A percentile compares a stretch with the other conserved stretches of the same genome.
phyloP scores from a whole-genome alignment of 2,797 vertebrate species.

The Thamnophis elegans region DNA sequence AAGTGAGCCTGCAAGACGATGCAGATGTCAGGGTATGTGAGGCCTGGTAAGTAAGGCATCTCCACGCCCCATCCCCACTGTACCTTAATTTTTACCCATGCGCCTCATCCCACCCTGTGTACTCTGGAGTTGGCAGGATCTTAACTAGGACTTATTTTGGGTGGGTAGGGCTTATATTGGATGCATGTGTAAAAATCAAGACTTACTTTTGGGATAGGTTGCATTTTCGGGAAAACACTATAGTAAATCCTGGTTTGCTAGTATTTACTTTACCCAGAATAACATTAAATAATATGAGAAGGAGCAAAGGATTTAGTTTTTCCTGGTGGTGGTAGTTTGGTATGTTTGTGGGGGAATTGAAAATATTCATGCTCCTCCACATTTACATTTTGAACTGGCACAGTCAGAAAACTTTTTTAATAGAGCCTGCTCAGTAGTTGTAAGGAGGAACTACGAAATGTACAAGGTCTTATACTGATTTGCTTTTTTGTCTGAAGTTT shows the following conservation, averaged over 20 bases:
- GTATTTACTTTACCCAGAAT: not conserved
- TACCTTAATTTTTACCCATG: too few relatives aligned
- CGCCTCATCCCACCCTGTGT: accelerated
- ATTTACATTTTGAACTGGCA: not conserved
- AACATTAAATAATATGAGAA: not conserved
- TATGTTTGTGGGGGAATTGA: not conserved
- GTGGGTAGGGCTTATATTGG: too few relatives aligned
- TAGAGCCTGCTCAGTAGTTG: not conserved
- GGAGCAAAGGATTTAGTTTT: not conserved
- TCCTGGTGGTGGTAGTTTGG: not conserved
- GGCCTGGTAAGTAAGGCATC: too few relatives aligned
- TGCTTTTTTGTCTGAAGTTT: not conserved
- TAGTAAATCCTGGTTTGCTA: not conserved
- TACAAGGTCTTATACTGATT: not conserved
- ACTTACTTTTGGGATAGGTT: too few relatives aligned
- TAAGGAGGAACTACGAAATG: not conserved
- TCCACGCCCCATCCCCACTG: too few relatives aligned
- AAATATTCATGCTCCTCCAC: not conserved
- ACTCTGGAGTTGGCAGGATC: too few relatives aligned
- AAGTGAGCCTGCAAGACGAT: too few relatives aligned
- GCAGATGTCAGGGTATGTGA: too few relatives aligned
- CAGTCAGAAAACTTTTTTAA: not conserved
- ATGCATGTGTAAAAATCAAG: too few relatives aligned
- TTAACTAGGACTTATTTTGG: too few relatives aligned
- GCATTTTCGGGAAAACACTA: too few relatives aligned